phyloP scores from a whole-genome alignment of 2,888 invertebrate genomes.

The Craniophora ligustri region DNA sequence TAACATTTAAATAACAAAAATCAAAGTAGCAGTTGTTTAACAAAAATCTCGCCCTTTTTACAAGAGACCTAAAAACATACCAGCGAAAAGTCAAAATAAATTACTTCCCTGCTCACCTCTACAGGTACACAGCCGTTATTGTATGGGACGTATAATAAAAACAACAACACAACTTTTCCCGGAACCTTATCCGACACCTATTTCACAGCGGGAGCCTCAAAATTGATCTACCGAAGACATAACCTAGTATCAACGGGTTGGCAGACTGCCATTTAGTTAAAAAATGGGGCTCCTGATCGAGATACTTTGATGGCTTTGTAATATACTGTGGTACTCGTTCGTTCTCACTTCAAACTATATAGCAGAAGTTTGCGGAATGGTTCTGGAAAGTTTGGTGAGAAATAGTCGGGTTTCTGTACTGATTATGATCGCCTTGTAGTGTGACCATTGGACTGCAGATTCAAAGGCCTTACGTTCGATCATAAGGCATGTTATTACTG shows the following conservation, averaged over 20 bases:
- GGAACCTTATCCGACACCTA: constrained; percentile 29
- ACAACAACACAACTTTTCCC: constrained; percentile 14
- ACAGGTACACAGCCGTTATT: too few species aligned
- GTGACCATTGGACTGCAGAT: too few species aligned
- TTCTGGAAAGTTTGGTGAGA: not conserved
- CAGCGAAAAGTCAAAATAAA: too few species aligned
- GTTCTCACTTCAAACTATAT: not conserved
- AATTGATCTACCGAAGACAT: constrained; percentile 45
- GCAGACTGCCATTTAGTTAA: constrained; percentile 48
- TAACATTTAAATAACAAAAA: too few species aligned
- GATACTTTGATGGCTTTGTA: constrained; percentile 26
- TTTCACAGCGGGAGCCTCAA: constrained; percentile 33
- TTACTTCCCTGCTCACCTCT: too few species aligned
- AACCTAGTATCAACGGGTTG: constrained; percentile 41
- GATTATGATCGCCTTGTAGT: too few species aligned
- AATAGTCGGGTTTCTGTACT: not conserved
- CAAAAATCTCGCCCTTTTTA: too few species aligned
- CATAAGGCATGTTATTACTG: too few species aligned
- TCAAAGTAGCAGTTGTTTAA: too few species aligned
- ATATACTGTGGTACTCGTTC: constrained; percentile 10
- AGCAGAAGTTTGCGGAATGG: not conserved
- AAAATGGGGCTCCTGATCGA: constrained; percentile 45
- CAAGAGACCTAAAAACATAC: too few species aligned
- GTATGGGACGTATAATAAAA: too few species aligned
- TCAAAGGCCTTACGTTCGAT: too few species aligned